Percentiles rank a stretch among this genome's conserved stretches.
Evolutionary conservation across 23 tunicate species (phyloP).

Genomic region (Styela clava): DNA sequence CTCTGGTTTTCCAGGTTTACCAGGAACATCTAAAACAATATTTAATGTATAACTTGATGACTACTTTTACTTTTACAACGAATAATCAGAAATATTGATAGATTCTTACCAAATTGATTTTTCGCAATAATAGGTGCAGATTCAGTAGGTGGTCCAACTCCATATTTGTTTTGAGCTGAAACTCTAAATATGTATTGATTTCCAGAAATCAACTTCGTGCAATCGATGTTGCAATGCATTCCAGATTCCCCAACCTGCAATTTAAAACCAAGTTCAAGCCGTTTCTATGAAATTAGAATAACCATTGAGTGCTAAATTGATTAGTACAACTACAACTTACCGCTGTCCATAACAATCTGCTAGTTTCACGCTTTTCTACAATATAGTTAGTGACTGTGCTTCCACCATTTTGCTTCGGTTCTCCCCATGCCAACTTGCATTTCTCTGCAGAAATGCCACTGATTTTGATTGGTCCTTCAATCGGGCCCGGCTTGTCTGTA

Average conservation of each 20-base stretch:
- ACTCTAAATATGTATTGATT: conserved; percentile 90
- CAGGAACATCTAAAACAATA: conserved; percentile 6
- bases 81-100: neutral
- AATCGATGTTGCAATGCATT: conserved; percentile 35
- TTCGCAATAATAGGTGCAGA: conserved; percentile 55
- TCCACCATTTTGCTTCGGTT: conserved; percentile 86
- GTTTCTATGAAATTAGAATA: no score
- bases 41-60: neutral
- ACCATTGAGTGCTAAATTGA: neutral
- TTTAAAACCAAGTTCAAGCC: no score
- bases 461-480: conserved; percentile 61
- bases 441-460: conserved; percentile 66
- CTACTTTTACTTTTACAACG: neutral
- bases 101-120: conserved; percentile 42
- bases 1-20: conserved; percentile 34
- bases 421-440: conserved; percentile 63
- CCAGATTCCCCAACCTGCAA: conserved; percentile 32
- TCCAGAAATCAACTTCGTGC: conserved; percentile 66
- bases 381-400: conserved; percentile 82
- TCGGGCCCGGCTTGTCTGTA: conserved; percentile 56
- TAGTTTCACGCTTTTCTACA: conserved; percentile 90
- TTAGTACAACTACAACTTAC: conserved; percentile 33
- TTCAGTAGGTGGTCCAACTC: conserved; percentile 87
- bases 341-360: conserved; percentile 88
- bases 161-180: conserved; percentile 73